Conservation (phyloP, 2,113 vertebrate genomes). For the Aleadryas rufinucha region DNA sequence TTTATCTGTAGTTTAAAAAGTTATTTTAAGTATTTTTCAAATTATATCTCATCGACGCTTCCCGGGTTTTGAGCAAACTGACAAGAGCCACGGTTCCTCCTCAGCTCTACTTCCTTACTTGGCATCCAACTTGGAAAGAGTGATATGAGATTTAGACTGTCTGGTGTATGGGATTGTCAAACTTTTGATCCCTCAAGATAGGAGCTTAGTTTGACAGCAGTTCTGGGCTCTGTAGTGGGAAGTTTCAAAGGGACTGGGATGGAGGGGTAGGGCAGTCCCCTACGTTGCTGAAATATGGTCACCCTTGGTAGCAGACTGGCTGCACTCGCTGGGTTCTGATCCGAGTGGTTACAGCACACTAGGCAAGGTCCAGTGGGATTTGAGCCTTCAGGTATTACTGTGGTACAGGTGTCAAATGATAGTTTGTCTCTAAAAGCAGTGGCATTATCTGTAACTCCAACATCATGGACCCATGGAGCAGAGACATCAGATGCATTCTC, state of each 20-base stretch:
- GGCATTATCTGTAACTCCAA: background rate
- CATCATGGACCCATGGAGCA: background rate
- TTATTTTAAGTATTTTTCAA: background rate
- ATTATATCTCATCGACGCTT: background rate
- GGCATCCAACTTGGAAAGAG: background rate
- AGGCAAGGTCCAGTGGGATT: background rate
- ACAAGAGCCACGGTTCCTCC: background rate
- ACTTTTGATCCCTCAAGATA: background rate
- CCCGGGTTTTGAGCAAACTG: background rate
- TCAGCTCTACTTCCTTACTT: background rate
- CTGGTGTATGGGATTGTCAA: background rate
- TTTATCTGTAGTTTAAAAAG: background rate
- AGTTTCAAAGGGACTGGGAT: background rate
- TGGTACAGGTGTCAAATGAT: background rate
- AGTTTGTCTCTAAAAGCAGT: background rate
- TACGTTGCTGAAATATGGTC: background rate
- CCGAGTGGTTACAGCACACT: background rate
- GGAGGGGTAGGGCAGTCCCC: background rate
- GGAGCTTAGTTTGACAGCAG: background rate
- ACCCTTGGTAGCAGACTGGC: background rate
- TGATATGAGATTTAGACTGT: rapidly evolving
- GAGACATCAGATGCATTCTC: background rate
- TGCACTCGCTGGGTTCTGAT: background rate
- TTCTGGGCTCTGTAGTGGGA: background rate
- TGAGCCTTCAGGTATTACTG: background rate